These are phyloP conservation scores for Synanthedon andrenaeformis DNA, from an alignment of 2,888 invertebrate species.

Conservation along the genomic window DNA sequence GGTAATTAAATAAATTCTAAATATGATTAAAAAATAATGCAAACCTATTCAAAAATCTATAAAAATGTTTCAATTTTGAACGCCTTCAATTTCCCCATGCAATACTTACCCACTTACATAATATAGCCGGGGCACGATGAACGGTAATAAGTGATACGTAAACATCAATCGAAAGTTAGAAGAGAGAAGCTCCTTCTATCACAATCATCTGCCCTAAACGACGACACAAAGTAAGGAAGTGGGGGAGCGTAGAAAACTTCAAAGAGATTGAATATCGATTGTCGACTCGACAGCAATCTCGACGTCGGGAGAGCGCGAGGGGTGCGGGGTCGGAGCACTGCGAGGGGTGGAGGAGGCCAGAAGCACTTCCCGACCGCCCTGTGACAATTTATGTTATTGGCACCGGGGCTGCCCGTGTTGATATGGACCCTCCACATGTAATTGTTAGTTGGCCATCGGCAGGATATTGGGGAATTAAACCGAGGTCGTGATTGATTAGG, in stretches of 20 bases:
- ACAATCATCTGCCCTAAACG: conserved; percentile 53
- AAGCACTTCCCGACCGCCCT: conserved; percentile 49
- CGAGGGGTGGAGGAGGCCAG: conserved; percentile 11
- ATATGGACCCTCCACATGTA: conserved; percentile 62
- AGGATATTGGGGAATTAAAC: conserved; percentile 67
- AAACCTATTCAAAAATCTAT: no score
- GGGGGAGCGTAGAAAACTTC: conserved; percentile 59
- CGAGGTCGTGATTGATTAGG: conserved; percentile 53
- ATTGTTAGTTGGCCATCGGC: conserved; percentile 65
- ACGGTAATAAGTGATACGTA: background rate
- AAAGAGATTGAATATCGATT: conserved; percentile 71
- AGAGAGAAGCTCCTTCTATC: conserved; percentile 24
- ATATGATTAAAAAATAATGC: no score
- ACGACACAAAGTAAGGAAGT: conserved; percentile 59
- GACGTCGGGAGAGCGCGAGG: conserved; percentile 14
- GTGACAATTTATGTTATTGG: conserved; percentile 69
- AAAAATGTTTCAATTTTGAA: no score
- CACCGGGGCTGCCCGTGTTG: conserved; percentile 46
- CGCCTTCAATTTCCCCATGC: background rate
- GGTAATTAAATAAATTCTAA: no score
- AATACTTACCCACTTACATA: background rate
- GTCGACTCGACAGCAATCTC: conserved; percentile 61
- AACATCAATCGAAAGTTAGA: background rate
- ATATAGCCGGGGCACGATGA: background rate
- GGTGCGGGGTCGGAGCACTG: conserved; percentile 12